Percentiles rank a stretch among this genome's conserved stretches.
These are phyloP conservation scores for Lasiommata megera DNA, from an alignment of 2,888 invertebrate species.

Conservation along the genomic window DNA sequence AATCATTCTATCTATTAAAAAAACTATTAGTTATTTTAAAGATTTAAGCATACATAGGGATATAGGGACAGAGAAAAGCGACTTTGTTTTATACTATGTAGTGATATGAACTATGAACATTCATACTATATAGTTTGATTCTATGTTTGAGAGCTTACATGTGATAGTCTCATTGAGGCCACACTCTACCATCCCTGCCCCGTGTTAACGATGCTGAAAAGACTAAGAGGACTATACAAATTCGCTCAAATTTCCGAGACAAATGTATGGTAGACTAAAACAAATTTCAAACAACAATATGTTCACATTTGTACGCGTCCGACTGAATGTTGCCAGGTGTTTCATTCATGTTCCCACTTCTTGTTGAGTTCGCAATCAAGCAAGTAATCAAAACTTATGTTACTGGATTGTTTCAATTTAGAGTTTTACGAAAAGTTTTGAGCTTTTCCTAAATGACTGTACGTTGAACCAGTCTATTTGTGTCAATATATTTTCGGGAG, in stretches of 20 bases:
- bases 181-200: too few relatives aligned
- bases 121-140: too few relatives aligned
- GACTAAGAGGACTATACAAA: not conserved
- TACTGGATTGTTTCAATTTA: not conserved
- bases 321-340: constrained; percentile 2
- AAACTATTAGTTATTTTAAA: too few relatives aligned
- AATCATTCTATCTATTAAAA: too few relatives aligned
- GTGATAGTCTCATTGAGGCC: too few relatives aligned
- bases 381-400: constrained; percentile 1
- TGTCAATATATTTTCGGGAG: too few relatives aligned
- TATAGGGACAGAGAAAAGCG: too few relatives aligned
- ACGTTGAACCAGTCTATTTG: not conserved
- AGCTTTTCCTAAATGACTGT: not conserved
- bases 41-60: too few relatives aligned
- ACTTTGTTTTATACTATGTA: too few relatives aligned
- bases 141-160: too few relatives aligned
- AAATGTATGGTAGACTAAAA: not conserved
- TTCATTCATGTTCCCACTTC: not conserved
- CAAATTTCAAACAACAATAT: not conserved
- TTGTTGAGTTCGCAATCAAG: not conserved
- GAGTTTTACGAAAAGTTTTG: not conserved
- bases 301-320: constrained; percentile 2
- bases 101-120: too few relatives aligned
- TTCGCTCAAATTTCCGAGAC: not conserved
- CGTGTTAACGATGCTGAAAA: too few relatives aligned